These are phyloP conservation scores for Panagrolaimus sp. DNA, from an alignment of 1,140 invertebrate species.

Conservation along the genomic window DNA sequence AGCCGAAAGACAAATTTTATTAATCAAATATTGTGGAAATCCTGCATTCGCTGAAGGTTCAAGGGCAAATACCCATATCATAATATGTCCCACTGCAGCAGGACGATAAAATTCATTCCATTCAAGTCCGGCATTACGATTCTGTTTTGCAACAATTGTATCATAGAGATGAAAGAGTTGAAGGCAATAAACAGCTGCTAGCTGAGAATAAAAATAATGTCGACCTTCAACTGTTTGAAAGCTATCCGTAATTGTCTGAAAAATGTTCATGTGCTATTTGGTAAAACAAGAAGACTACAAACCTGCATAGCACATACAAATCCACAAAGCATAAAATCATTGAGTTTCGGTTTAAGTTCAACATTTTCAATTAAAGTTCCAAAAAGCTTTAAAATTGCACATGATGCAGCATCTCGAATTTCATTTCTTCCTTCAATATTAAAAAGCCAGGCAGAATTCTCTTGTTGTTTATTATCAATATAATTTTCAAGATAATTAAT, in stretches of 20 bases:
- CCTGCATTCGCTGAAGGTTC: neutral
- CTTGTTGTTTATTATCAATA: neutral
- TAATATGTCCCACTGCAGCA: constrained; percentile 18
- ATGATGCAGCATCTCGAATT: neutral
- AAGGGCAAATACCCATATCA: constrained; percentile 18
- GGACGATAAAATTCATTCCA: constrained; percentile 38
- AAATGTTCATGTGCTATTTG: neutral
- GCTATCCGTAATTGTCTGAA: constrained; percentile 25
- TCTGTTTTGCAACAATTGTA: neutral
- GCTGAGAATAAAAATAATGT: neutral
- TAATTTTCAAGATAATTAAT: neutral
- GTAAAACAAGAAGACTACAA: neutral
- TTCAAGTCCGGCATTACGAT: constrained; percentile 14
- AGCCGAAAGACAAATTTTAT: neutral
- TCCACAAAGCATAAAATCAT: constrained; percentile 36
- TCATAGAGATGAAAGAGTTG: neutral
- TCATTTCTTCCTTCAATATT: neutral
- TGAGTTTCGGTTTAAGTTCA: constrained; percentile 21
- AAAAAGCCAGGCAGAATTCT: neutral
- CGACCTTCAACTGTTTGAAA: neutral
- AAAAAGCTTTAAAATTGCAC: constrained; percentile 21
- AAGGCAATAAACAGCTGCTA: neutral
- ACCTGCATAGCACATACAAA: constrained; percentile 32
- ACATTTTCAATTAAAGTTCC: constrained; percentile 16
- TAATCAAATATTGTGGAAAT: neutral